Percentiles rank a stretch among this genome's conserved stretches.
Evolutionary conservation across 2,888 invertebrate species (phyloP).

Genomic region (Tineola bisselliella): DNA sequence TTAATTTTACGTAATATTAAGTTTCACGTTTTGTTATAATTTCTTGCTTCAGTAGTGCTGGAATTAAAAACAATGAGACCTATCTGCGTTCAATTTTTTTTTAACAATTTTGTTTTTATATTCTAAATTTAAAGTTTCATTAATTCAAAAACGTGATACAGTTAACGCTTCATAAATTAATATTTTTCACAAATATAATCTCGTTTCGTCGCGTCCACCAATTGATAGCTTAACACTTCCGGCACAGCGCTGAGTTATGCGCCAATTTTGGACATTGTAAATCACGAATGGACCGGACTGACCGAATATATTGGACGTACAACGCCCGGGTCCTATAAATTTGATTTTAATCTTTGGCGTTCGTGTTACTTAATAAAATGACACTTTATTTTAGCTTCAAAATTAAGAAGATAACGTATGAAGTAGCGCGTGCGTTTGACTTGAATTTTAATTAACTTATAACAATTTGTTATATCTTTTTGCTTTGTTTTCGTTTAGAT

Average conservation of each 20-base stretch:
- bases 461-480: too few species aligned
- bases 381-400: slow-evolving; percentile 9
- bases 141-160: too few species aligned
- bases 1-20: too few species aligned
- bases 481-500: too few species aligned
- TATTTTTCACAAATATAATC: background rate
- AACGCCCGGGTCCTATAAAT: slow-evolving; percentile 20
- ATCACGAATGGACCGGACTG: slow-evolving; percentile 37
- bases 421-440: background rate
- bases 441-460: background rate
- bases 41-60: too few species aligned
- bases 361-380: slow-evolving; percentile 13
- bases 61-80: too few species aligned
- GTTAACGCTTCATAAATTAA: background rate
- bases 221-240: slow-evolving; percentile 11
- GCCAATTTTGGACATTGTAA: slow-evolving; percentile 40
- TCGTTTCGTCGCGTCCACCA: background rate
- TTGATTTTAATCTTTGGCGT: slow-evolving; percentile 22
- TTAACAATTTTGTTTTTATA: too few species aligned
- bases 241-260: slow-evolving; percentile 33
- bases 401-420: background rate
- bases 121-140: too few species aligned
- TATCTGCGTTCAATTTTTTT: too few species aligned
- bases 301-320: slow-evolving; percentile 26
- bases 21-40: too few species aligned